phyloP scores from a whole-genome alignment of 2,113 vertebrate genomes.

The Pipa parva region DNA sequence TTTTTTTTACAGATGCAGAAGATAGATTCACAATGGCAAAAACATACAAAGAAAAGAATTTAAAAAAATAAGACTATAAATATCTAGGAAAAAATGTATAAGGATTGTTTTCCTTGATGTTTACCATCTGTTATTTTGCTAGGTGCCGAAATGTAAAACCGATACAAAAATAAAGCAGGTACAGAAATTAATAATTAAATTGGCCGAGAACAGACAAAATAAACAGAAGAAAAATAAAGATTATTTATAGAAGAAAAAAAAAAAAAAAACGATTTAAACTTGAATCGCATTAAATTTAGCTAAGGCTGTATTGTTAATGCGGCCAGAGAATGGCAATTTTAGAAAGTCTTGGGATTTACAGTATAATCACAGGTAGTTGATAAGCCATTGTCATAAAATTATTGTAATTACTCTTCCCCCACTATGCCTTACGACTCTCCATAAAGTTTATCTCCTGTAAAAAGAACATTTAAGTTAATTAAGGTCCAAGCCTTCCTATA shows the following conservation, averaged over 20 bases:
- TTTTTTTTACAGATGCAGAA: too few relatives aligned
- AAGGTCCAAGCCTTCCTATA: not conserved
- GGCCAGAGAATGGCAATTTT: conserved; percentile 12
- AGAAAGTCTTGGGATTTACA: conserved; percentile 23
- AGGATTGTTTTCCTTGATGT: not conserved
- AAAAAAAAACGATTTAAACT: conserved; percentile 18
- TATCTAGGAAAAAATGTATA: not conserved
- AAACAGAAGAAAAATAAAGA: conserved; percentile 2
- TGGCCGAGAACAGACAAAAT: not conserved
- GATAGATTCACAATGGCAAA: too few relatives aligned
- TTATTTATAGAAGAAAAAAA: conserved; percentile 11
- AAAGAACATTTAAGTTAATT: conserved; percentile 35
- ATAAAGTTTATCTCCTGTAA: conserved; percentile 40
- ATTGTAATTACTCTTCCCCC: conserved; percentile 33
- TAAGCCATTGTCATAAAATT: conserved; percentile 35
- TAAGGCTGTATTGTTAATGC: conserved; percentile 14
- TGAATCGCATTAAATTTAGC: not conserved
- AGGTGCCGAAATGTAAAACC: not conserved
- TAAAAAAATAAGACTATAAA: not conserved
- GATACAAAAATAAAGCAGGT: not conserved
- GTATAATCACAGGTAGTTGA: conserved; percentile 41
- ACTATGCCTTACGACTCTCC: conserved; percentile 29
- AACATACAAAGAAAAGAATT: not conserved
- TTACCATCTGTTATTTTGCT: not conserved
- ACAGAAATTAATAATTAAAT: not conserved